Base-by-base conservation (phyloP, 2,797 vertebrate species). In the Adrianichthys oophorus region DNA sequence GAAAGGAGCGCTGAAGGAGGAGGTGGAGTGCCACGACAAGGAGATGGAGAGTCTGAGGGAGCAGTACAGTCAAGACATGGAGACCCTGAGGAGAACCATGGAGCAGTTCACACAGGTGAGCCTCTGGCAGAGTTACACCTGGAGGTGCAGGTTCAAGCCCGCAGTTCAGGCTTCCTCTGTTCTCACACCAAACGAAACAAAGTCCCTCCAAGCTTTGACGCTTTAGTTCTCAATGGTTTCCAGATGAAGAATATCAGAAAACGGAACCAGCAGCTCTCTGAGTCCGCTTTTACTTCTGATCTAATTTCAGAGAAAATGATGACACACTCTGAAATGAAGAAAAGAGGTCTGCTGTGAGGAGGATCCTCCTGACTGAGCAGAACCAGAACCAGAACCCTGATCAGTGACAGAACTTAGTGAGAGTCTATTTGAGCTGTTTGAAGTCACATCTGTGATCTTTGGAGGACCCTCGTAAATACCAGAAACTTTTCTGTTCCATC, bases 1-100 rank as follows among this genome's bases (percentile, higher is more conserved):
- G 76, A 98, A 96, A 76, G 96, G 96, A 46, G 96, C 89, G 12
- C 90, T 98, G 47, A 98, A 98, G 87, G 95, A 98, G 40, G 96
- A 98, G 90, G 95, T 98, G 80, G 92, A 94, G 48, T 92, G 84
- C 8, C 95, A 95, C 0, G 96, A 98, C 86, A 84, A 76, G 60
- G 96, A 97, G 75, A 92, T 97, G 63, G 96, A 98, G 61, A 74
- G 69, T 0, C 85, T 98, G 48, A 89, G 93, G 72, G 94, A 95
- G 80, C 92, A 97, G 86, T 98, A 88, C 85, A 90, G 91, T 70
- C 82, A 82, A 5, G 95, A 98, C 68, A 87, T 95, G 79, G 92
- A 94, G 0, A 89, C 93, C 65, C 90, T 98, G 48, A 90, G 92
- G 15, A 90, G 61, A 48, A 95, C 92, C 80, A 87, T 98, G 92